Conservation (phyloP, 2,797 vertebrate species). For the Harpagifer antarcticus region DNA sequence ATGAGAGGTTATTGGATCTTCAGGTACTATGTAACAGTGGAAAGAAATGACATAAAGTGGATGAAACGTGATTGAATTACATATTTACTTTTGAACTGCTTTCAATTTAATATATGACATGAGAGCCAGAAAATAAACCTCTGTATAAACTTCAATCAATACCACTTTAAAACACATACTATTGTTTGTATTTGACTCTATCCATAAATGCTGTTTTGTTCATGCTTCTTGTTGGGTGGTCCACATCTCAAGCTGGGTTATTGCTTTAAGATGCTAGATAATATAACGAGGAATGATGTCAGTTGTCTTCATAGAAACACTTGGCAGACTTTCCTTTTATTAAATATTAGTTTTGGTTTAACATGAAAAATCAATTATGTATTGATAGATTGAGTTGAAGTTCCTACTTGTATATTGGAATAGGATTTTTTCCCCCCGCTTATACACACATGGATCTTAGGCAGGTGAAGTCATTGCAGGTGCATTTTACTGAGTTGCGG, state of each 20-base stretch:
- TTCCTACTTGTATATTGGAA: too few relatives aligned
- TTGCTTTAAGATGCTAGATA: not conserved
- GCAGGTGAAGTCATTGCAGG: conserved; percentile 20
- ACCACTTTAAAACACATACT: not conserved
- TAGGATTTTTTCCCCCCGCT: not conserved
- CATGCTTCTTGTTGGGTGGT: not conserved
- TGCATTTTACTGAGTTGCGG: conserved; percentile 36
- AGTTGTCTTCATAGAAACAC: conserved; percentile 10
- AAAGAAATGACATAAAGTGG: not conserved
- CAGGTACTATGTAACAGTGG: not conserved
- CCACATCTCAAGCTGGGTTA: conserved; percentile 2
- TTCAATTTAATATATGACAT: not conserved
- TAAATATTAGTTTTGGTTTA: not conserved
- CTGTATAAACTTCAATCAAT: too few relatives aligned
- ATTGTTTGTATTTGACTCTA: not conserved
- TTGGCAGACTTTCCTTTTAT: conserved; percentile 12
- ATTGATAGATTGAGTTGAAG: conserved; percentile 5
- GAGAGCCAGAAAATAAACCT: not conserved
- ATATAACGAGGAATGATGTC: not conserved
- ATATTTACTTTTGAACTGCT: not conserved
- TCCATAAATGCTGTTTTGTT: not conserved
- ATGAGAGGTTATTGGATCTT: conserved; percentile 11
- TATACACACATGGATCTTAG: not conserved
- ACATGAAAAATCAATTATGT: conserved; percentile 6
- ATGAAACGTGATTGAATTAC: not conserved